Base-by-base conservation (phyloP, 2,888 invertebrate species). In the Entomobrya proxima region DNA sequence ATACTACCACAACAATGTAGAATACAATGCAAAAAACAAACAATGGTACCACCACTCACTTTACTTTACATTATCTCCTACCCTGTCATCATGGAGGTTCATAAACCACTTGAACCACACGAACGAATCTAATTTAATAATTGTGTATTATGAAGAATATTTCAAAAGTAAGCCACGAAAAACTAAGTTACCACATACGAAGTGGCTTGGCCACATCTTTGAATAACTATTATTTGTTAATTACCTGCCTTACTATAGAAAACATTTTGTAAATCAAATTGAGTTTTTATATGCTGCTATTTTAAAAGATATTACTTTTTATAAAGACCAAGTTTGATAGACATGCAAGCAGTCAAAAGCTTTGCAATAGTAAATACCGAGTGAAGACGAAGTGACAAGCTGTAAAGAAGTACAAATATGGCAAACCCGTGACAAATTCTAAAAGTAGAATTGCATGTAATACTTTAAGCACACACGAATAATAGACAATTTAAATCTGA, bases 61-160 rank as follows among this genome's bases (percentile, higher is more conserved):
- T n/a, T n/a, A n/a, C n/a, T n/a, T n/a, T 32, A 32, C 30, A n/a
- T 61, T 4, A 35, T 21, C n/a, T n/a, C 64, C 58, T 5, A n/a
- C 7, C 58, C 24, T n/a, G 61, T 61, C 61, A 6, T 64, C 37
- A 37, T 32, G 37, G 32, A 37, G 37, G 37, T 21, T 37, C 32
- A 21, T 15, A 64, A 64, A 64, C 64, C 64, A 64, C 64, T 37
- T 37, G 64, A 64, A 64, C 64, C 64, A 37, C 64, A 64, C 64
- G 64, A n/a, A n/a, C n/a, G n/a, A 35, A 64, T n/a, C 64, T 1
- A 64, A 64, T 18, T 32, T n/a, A n/a, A 15, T 3, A 32, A 5
- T 2, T 32, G 32, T 61, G 30, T 7, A n/a, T 7, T 32, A n/a
- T 18, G 1, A 55, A 24, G 27, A 55, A 27, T 24, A 55, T 55